A percentile compares a stretch with the other conserved stretches of the same genome.
These are phyloP conservation scores for Notodonta dromedarius DNA, from an alignment of 2,888 invertebrate genomes.

Conservation along the genomic window DNA sequence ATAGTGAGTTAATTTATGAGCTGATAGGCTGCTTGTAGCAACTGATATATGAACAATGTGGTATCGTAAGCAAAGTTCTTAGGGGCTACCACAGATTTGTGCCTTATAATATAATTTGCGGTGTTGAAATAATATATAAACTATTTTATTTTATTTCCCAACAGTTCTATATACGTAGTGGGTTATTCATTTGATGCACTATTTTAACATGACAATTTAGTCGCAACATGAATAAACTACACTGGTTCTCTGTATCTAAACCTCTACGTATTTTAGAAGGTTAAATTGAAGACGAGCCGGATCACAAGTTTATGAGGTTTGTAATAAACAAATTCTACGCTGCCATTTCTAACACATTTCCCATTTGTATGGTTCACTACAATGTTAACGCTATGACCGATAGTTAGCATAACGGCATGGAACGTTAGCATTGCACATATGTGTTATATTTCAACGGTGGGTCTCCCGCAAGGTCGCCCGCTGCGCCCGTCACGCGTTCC, in stretches of 20 bases:
- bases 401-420: conserved; percentile 26
- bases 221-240: too few relatives aligned
- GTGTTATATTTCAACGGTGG: conserved; percentile 41
- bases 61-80: too few relatives aligned
- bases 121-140: too few relatives aligned
- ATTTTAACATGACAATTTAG: too few relatives aligned
- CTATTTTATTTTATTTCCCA: too few relatives aligned
- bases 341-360: conserved; percentile 2
- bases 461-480: conserved; percentile 49
- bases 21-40: background rate
- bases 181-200: too few relatives aligned
- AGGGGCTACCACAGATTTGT: too few relatives aligned
- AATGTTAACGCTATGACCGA: conserved; percentile 8
- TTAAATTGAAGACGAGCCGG: background rate
- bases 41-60: background rate
- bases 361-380: background rate
- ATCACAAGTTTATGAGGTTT: background rate
- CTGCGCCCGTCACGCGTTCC: conserved; percentile 58
- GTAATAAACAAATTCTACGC: conserved; percentile 1
- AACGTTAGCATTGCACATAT: conserved; percentile 29
- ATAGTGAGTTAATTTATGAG: background rate
- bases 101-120: too few relatives aligned
- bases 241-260: too few relatives aligned
- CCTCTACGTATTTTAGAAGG: too few relatives aligned
- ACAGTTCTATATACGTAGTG: too few relatives aligned